Evolutionary conservation across 2,888 invertebrate species (phyloP).

Genomic region (Euspilapteryx auroguttella): DNA sequence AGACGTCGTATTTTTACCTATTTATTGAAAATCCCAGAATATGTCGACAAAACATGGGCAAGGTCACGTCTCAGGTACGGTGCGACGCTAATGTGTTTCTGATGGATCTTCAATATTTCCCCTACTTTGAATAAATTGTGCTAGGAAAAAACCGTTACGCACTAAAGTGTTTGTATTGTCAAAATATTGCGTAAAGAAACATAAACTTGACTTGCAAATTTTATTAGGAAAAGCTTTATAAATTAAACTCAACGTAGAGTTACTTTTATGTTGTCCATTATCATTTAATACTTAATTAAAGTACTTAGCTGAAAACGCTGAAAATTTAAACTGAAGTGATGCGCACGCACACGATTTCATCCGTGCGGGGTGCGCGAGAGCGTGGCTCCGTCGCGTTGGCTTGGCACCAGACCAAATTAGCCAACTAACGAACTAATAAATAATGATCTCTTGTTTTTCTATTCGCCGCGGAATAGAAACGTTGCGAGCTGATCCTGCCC

Average conservation of each 20-base stretch:
- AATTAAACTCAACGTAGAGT: too few relatives aligned
- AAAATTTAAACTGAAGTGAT: conserved; percentile 14
- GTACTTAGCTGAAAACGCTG: conserved; percentile 5
- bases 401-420: conserved; percentile 57
- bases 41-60: too few relatives aligned
- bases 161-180: conserved; percentile 2
- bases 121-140: conserved; percentile 22
- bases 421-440: conserved; percentile 60
- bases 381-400: conserved; percentile 33
- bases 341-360: conserved; percentile 48
- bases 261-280: too few relatives aligned
- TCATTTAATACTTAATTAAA: too few relatives aligned
- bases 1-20: too few relatives aligned
- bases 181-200: conserved; percentile 6
- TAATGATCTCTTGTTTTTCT: conserved; percentile 61
- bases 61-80: conserved; percentile 17
- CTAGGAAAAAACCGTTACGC: neutral
- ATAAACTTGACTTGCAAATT: too few relatives aligned
- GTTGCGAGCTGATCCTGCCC: conserved; percentile 39
- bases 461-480: conserved; percentile 52
- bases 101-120: conserved; percentile 45
- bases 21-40: too few relatives aligned
- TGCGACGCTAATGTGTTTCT: conserved; percentile 52
- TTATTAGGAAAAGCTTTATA: too few relatives aligned
- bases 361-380: conserved; percentile 43